These are phyloP conservation scores for Junonia oenone DNA, from an alignment of 2,888 invertebrate genomes.

Conservation along the genomic window DNA sequence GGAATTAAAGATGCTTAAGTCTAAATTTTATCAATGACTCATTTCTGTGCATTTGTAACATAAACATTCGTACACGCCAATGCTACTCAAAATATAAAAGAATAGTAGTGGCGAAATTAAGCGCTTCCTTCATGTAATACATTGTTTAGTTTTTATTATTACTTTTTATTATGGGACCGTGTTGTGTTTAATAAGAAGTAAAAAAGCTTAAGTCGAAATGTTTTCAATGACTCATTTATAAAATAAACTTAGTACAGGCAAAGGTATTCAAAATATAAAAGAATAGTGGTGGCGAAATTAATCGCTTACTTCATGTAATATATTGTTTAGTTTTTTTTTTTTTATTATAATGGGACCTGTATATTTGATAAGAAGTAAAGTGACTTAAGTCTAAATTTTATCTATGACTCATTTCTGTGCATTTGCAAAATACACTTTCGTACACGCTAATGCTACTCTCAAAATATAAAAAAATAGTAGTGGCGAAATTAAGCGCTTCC, in stretches of 20 bases:
- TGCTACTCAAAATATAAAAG: conserved; percentile 2
- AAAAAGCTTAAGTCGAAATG: too few species aligned
- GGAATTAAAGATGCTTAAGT: too few species aligned
- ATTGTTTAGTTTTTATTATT: too few species aligned
- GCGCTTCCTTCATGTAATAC: not conserved
- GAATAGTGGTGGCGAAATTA: conserved; percentile 3
- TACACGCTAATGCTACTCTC: conserved; percentile 9
- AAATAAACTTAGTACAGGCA: conserved; percentile 39
- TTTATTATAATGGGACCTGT: not conserved
- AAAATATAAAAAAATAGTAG: conserved; percentile 1
- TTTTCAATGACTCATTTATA: too few species aligned
- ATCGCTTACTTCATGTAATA: not conserved
- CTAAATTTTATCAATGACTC: too few species aligned
- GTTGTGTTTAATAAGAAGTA: too few species aligned
- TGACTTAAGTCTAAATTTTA: too few species aligned
- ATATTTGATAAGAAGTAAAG: too few species aligned
- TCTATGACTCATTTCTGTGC: conserved; percentile 47
- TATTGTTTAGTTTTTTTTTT: not conserved
- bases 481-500: conserved; percentile 4
- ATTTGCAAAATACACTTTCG: conserved; percentile 47
- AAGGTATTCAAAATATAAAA: conserved; percentile 2
- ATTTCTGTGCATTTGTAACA: conserved; percentile 49
- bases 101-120: conserved; percentile 4
- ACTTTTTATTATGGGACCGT: too few species aligned
- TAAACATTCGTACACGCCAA: conserved; percentile 37